A percentile compares a stretch with the other conserved stretches of the same genome.
Conservation (phyloP, 2,113 vertebrate genomes). For the Tupaia chinensis region DNA sequence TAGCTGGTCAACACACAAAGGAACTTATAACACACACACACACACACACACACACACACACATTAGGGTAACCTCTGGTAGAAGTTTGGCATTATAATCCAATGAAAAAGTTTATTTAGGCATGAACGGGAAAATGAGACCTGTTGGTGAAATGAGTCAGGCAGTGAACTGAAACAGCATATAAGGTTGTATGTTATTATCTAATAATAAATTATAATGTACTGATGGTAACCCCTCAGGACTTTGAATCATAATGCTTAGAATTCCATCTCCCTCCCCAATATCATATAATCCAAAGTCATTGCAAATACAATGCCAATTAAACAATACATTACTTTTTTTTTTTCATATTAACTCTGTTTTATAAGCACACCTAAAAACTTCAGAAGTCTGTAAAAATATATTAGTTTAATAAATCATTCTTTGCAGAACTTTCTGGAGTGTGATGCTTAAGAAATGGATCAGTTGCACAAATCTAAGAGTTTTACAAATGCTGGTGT, state of each 20-base stretch:
- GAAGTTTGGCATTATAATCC: slow-evolving; percentile 11
- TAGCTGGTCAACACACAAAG: background rate
- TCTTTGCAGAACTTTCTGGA: slow-evolving; percentile 18
- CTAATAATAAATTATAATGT: slow-evolving; percentile 9
- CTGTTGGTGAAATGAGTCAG: slow-evolving; percentile 4
- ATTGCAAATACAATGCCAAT: slow-evolving; percentile 19
- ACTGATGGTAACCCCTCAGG: background rate
- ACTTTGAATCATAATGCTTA: slow-evolving; percentile 17
- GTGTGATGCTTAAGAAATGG: background rate
- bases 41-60: too few species aligned
- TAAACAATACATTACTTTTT: background rate
- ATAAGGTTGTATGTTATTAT: slow-evolving; percentile 26
- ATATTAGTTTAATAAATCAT: slow-evolving; percentile 14
- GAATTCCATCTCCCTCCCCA: background rate
- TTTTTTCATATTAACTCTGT: background rate
- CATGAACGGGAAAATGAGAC: slow-evolving; percentile 31
- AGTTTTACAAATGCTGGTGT: slow-evolving; percentile 41
- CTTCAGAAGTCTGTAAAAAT: slow-evolving; percentile 9
- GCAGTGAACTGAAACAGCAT: slow-evolving; percentile 16
- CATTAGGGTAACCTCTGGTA: background rate
- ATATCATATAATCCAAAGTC: background rate
- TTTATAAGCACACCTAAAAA: slow-evolving; percentile 29
- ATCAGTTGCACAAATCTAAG: slow-evolving; percentile 21
- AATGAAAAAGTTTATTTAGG: slow-evolving; percentile 16
- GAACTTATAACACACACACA: background rate